Evolutionary conservation across 2,113 vertebrate genomes (phyloP).

Genomic region (Heterotis niloticus): DNA sequence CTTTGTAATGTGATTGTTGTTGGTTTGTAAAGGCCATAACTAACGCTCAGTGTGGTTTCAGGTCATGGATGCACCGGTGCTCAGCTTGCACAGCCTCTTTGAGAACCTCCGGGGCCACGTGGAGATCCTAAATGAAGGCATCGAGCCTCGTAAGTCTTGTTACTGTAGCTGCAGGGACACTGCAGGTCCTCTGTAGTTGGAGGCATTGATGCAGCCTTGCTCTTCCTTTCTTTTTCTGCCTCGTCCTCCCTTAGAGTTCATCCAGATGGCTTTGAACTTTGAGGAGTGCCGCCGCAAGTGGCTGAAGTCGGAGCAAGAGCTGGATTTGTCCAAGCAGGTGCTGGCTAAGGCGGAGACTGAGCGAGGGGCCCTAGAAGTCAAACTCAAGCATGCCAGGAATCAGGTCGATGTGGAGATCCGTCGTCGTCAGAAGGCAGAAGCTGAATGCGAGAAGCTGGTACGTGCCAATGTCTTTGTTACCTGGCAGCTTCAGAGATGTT

Average conservation of each 20-base stretch:
- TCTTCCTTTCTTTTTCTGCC: neutral
- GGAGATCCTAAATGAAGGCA: conserved; percentile 79
- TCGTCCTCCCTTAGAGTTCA: conserved; percentile 71
- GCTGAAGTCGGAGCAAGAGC: conserved; percentile 73
- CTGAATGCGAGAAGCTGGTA: conserved; percentile 88
- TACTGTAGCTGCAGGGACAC: conserved; percentile 32
- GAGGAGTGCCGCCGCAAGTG: conserved; percentile 79
- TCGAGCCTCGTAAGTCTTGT: conserved; percentile 76
- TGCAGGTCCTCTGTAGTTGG: neutral
- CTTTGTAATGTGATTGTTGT: too few relatives aligned
- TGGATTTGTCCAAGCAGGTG: conserved; percentile 75
- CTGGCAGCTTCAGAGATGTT: too few relatives aligned
- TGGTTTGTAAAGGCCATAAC: too few relatives aligned
- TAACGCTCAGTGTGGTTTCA: conserved; percentile 30
- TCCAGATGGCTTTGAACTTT: conserved; percentile 84
- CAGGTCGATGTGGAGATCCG: conserved; percentile 96
- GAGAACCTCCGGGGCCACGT: conserved; percentile 74
- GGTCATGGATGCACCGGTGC: conserved; percentile 71
- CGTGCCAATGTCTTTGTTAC: conserved; percentile 39
- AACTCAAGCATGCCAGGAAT: conserved; percentile 95
- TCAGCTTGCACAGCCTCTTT: conserved; percentile 70
- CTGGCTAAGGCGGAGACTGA: conserved; percentile 85
- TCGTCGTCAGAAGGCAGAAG: conserved; percentile 85
- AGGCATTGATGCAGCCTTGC: neutral
- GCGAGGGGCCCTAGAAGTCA: conserved; percentile 83